Percentiles rank a stretch among this genome's conserved stretches.
Evolutionary conservation across 2,113 vertebrate species (phyloP).

Genomic region (Recurvirostra avosetta): DNA sequence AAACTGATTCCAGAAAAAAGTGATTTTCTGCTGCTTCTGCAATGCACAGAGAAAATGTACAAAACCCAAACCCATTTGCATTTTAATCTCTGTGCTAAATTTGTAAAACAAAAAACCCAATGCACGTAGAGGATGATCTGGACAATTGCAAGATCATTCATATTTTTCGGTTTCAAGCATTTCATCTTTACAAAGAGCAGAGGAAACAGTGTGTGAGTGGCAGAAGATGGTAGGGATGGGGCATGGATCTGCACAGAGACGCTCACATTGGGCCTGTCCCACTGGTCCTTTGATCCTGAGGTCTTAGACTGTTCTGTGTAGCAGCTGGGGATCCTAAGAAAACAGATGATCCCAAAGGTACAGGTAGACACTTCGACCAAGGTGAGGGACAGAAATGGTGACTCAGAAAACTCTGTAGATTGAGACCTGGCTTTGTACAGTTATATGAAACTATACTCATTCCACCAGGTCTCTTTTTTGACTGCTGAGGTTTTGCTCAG

Average conservation of each 20-base stretch:
- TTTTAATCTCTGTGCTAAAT: not conserved
- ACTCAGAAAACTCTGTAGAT: not conserved
- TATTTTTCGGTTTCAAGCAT: not conserved
- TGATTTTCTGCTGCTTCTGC: not conserved
- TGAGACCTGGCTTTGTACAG: not conserved
- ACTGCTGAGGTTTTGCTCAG: not conserved
- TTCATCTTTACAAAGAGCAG: not conserved
- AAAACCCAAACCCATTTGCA: not conserved
- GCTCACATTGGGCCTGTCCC: not conserved
- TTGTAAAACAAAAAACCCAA: not conserved
- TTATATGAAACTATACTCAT: not conserved
- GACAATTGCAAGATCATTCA: not conserved
- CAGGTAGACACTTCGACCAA: not conserved
- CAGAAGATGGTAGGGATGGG: not conserved
- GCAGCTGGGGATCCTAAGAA: not conserved
- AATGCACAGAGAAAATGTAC: not conserved
- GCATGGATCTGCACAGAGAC: not conserved
- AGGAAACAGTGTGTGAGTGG: not conserved
- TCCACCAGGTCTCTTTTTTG: not conserved
- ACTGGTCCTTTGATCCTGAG: not conserved
- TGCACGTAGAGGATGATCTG: fast-evolving
- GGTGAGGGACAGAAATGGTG: not conserved
- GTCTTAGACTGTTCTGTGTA: not conserved
- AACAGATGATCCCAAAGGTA: not conserved
- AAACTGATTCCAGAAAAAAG: not conserved